Base-by-base conservation (phyloP, 2,888 invertebrate genomes). In the Hylaea fasciaria region DNA sequence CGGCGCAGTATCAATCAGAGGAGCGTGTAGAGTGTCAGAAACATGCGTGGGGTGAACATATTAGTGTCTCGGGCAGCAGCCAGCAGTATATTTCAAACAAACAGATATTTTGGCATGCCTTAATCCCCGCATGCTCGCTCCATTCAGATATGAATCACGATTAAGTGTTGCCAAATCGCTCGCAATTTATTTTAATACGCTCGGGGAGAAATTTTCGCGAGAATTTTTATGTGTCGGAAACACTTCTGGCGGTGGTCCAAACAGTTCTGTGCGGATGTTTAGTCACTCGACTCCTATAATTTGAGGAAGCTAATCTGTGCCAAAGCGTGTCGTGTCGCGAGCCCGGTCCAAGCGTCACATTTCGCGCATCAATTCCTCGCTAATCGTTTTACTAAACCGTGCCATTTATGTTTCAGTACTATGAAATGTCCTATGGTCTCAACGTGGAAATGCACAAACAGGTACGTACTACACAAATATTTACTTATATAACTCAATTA, bases 391-490 rank as follows among this genome's bases (percentile, higher is more conserved):
- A 74, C 82, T 86, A 85, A 88, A 81, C 73, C 73, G 71, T 81
- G 69, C 76, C 73, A 56, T 92, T 92, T 93, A 83, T 93, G 91
- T 96, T 96, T 81, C 96, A 98, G 97, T 98, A 98, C 93, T 98
- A 98, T 94, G 98, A 98, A 94, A 98, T 98, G 98, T 98, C 98
- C 59, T 98, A 98, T 93, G 98, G 98, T 80, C 95, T 98, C 92
- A 98, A 98, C 93, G 97, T 97, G 86, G 98, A 98, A 94, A 97
- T 98, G 97, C 98, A 98, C 92, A 98, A 98, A 94, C 98, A 98
- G 96, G 97, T 97, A 93, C 93, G 95, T 87, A 71, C 68, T 12
- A 2, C 17, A 2, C 2, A 13, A 12, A 2, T 41, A 43, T 29
- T 8, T 43, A 16, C 12, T 46, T 17, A 46, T 7, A 3, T 37